phyloP scores from a whole-genome alignment of 2,888 invertebrate species.

The Anagyrus pseudococci region DNA sequence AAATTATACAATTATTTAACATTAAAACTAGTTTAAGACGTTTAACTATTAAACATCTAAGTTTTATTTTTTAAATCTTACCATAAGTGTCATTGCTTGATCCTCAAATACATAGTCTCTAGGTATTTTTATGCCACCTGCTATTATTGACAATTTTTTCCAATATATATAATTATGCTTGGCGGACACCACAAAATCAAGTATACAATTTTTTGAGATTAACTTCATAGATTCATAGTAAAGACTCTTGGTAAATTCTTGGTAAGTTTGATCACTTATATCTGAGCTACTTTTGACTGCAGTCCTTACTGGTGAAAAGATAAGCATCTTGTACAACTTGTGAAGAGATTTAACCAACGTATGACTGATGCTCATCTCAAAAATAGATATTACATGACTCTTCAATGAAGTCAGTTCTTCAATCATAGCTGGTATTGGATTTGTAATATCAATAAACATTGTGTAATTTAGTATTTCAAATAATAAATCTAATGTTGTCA shows the following conservation, averaged over 20 bases:
- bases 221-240: slow-evolving; percentile 55
- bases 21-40: neutral
- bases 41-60: neutral
- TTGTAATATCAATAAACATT: slow-evolving; percentile 49
- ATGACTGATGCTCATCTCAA: slow-evolving; percentile 57
- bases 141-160: slow-evolving; percentile 51
- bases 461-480: slow-evolving; percentile 54
- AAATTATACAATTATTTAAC: neutral
- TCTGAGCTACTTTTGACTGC: slow-evolving; percentile 40
- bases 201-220: slow-evolving; percentile 55
- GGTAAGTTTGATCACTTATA: slow-evolving; percentile 47
- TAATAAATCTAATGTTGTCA: slow-evolving; percentile 53
- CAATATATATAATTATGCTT: slow-evolving; percentile 59
- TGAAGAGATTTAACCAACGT: slow-evolving; percentile 62
- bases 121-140: slow-evolving; percentile 44
- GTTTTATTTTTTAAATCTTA: slow-evolving; percentile 43
- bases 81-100: slow-evolving; percentile 55
- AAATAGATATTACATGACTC: slow-evolving; percentile 51
- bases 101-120: slow-evolving; percentile 52
- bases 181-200: slow-evolving; percentile 58
- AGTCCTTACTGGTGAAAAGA: slow-evolving; percentile 56
- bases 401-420: slow-evolving; percentile 52
- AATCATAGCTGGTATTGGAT: slow-evolving; percentile 51
- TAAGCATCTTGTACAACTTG: slow-evolving; percentile 63
- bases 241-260: slow-evolving; percentile 58